Evolutionary conservation across 2,797 vertebrate genomes (phyloP).

Genomic region (Chromobotia macracanthus): DNA sequence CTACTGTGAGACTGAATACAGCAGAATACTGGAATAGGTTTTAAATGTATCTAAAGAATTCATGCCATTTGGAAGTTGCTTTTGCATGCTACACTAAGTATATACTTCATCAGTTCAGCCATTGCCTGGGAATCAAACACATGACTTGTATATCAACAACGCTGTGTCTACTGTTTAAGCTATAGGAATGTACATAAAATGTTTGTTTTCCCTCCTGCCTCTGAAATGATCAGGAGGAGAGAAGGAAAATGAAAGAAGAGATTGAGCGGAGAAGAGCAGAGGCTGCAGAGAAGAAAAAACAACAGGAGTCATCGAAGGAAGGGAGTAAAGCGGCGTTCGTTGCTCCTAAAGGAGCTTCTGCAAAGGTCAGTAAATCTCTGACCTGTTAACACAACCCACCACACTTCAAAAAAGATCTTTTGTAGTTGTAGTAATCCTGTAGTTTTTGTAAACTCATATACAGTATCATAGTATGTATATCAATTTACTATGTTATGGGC

Average conservation of each 20-base stretch:
- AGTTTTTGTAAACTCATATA: too few species aligned
- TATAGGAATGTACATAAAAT: neutral
- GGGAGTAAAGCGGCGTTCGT: constrained; percentile 86
- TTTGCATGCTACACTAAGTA: too few species aligned
- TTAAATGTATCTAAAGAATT: too few species aligned
- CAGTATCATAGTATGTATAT: too few species aligned
- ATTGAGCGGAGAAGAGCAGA: constrained; percentile 94
- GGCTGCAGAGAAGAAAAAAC: constrained; percentile 94
- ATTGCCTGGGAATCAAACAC: too few species aligned
- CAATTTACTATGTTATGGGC: too few species aligned
- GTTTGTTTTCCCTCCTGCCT: neutral
- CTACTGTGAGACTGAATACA: neutral
- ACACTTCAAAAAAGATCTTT: too few species aligned
- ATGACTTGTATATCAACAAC: too few species aligned
- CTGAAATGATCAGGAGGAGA: constrained; percentile 84
- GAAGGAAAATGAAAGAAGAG: constrained; percentile 92
- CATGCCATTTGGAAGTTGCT: too few species aligned
- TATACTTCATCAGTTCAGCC: neutral
- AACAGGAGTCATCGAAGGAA: constrained; percentile 77
- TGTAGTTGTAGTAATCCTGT: too few species aligned
- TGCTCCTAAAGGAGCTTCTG: constrained; percentile 88
- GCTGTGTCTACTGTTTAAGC: neutral
- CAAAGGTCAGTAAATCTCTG: constrained; percentile 81
- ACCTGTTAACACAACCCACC: neutral
- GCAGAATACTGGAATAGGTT: too few species aligned